phyloP scores from a whole-genome alignment of 2,888 invertebrate species.

The Unio pictorum region DNA sequence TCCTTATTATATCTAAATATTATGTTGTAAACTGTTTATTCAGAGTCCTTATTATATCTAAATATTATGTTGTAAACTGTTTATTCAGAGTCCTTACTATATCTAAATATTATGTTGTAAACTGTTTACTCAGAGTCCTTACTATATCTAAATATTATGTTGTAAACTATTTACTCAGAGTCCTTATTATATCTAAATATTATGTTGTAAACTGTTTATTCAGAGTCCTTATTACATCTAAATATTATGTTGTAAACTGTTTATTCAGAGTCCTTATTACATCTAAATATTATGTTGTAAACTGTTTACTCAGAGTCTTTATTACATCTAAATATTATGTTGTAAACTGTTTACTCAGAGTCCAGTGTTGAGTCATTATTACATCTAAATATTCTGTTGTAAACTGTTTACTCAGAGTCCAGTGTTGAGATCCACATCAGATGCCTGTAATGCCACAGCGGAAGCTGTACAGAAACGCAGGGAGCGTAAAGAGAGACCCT shows the following conservation, averaged over 20 bases:
- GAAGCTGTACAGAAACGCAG: conserved; percentile 49
- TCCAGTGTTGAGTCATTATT: conserved; percentile 12
- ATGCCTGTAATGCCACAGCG: conserved; percentile 50
- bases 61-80: no score
- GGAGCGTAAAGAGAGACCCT: conserved; percentile 53
- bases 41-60: conserved; percentile 22
- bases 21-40: no score
- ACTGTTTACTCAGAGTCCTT: conserved; percentile 14
- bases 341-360: background rate
- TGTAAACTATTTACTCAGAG: conserved; percentile 18
- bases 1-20: no score
- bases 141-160: no score
- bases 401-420: conserved; percentile 24
- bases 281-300: no score
- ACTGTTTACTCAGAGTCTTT: conserved; percentile 23
- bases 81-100: background rate
- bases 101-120: no score
- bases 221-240: background rate
- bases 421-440: conserved; percentile 57
- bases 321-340: no score
- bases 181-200: background rate
- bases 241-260: no score
- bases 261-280: conserved; percentile 14
- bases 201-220: no score
- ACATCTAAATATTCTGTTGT: no score